Conservation (phyloP, 2,113 vertebrate genomes). For the Heterotis niloticus region DNA sequence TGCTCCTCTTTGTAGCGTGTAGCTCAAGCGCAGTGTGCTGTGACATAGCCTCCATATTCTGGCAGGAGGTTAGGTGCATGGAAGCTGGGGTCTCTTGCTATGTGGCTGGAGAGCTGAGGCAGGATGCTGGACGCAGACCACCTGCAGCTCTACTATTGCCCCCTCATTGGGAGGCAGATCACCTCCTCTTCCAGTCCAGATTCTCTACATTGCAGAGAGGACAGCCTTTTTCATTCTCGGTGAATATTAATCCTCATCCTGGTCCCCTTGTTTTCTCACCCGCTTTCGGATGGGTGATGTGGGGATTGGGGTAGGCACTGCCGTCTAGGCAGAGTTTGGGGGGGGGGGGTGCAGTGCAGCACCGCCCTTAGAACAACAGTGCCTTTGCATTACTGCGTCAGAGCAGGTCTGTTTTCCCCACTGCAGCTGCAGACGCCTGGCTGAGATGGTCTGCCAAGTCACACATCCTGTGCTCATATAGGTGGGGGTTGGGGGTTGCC, state of each 20-base stretch:
- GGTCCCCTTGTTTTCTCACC: background rate
- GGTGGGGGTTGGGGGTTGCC: too few species aligned
- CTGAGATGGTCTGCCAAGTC: too few species aligned
- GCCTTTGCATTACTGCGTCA: too few species aligned
- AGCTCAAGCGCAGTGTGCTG: background rate
- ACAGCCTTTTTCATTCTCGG: constrained; percentile 25
- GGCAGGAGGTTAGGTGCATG: background rate
- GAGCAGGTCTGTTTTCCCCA: too few species aligned
- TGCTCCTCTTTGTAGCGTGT: background rate
- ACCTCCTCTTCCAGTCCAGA: background rate
- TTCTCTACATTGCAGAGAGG: constrained; percentile 4
- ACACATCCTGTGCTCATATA: too few species aligned
- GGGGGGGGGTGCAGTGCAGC: too few species aligned
- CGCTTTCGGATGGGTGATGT: too few species aligned
- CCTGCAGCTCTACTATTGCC: background rate
- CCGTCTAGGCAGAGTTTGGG: too few species aligned
- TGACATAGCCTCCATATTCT: background rate
- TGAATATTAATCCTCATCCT: background rate
- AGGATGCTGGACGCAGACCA: background rate
- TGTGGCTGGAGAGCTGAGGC: background rate
- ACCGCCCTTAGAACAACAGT: too few species aligned
- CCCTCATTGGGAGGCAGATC: constrained; percentile 7
- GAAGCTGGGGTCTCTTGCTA: background rate
- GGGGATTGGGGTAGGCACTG: too few species aligned
- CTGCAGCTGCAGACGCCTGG: too few species aligned